Evolutionary conservation across 2,113 vertebrate species (phyloP), one percentile per base, ranked within the genome.

Genomic region (Penelope pileata): DNA sequence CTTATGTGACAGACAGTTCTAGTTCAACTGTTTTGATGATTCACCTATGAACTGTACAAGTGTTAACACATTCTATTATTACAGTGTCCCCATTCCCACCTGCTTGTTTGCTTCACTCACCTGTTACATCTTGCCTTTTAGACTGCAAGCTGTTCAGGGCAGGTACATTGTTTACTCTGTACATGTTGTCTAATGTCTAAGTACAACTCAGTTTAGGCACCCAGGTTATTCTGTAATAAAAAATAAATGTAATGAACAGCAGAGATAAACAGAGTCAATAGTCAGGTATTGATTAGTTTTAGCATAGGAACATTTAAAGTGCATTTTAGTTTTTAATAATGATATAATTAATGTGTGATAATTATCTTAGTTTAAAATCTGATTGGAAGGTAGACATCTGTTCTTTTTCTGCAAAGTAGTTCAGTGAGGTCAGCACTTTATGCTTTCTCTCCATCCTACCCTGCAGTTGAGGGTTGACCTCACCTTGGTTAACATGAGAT

Each of bases 1-100:
- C 48, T 70, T 48, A 40, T 22, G 22, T 56, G 68, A 64, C 36
- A 59, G 72, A 76, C 18, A 69, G 8, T 23, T 90, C 72, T 67
- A 91, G 42, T 77, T 88, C 73, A 86, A 54, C 30, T 88, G 36
- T 93, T 96, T 90, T 88, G 85, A 88, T 96, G 94, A 96, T 91
- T 96, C 90, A 94, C 63, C 68, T 81, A 51, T 64, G 85, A 93
- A 90, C n/a, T 48, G 88, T 78, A 95, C 93, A 90, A 66, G 91
- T 78, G 83, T 94, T 88, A 97, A 94, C 95, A 94, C 79, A 95
- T 95, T 79, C 91, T 94, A 40, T 94, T 86, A 96, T 93, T 94
- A 88, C 0, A 4, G 77, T 93, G 95, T 93, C 79, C 87, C 87
- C 79, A 93, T 88, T 92, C 93, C 56, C 94, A 94, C 91, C 88